Evolutionary conservation across 2,888 invertebrate species (phyloP), one percentile per base, ranked within the genome.

Genomic region (Tribolium freemani): DNA sequence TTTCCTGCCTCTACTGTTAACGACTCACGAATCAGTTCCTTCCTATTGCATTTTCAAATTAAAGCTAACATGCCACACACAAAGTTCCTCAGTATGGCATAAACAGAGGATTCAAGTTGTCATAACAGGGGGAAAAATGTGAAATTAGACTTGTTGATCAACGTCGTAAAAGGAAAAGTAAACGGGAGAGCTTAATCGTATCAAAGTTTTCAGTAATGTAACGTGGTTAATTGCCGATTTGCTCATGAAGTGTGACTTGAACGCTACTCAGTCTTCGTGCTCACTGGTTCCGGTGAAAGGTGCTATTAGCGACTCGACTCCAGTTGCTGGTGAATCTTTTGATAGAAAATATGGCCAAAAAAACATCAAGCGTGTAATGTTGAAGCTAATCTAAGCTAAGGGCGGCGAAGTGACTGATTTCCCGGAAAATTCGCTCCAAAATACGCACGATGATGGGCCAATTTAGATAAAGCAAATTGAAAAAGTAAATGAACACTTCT

Each of bases 21-120:
- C 78, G 78, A 78, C 78, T 78, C 67, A 78, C 77, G 79, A 82
- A 82, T 80, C 80, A 78, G 80, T 80, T 81, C 80, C 80, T 81
- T 81, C 80, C 82, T 81, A 53, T 69, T 61, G 69, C 53, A 61
- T 46, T 60, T 71, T 71, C 54, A 46, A 56, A 66, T 56, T 66
- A 66, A 56, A 66, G 66, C 11, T 21, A 63, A 63, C 50, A 51
- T 38, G 50, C 63, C 63, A 63, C 51, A 38, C 51, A 31, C 50
- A 61, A 58, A 4, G 46, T 48, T 44, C 11, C 11, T 20, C 26
- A 5, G 46, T 26, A 26, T 5, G 26, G 3, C 26, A 26, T 44
- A 48, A 44, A 60, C 26, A 60, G 13, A 6, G 46, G 45, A 56
- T 31, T 56, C 38, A 38, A 56, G 13, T 31, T 9, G 38, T 21